phyloP scores from a whole-genome alignment of 2,113 vertebrate genomes.

The Otis tarda region DNA sequence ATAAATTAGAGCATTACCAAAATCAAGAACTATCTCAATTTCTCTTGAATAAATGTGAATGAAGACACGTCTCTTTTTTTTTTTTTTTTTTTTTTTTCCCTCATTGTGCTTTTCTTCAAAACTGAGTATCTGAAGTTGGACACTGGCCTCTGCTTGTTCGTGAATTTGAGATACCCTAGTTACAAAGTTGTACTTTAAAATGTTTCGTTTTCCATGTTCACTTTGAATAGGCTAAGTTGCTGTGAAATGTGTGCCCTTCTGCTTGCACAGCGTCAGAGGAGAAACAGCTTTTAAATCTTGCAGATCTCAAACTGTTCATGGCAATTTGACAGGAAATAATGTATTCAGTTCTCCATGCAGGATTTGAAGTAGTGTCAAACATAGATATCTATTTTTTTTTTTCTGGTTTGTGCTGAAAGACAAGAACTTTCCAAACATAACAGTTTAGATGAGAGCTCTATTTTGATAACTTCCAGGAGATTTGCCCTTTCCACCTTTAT shows the following conservation, averaged over 20 bases:
- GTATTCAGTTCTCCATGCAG: background rate
- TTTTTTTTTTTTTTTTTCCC: no score
- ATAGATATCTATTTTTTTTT: background rate
- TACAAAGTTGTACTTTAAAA: background rate
- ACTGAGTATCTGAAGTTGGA: background rate
- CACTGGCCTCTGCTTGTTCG: background rate
- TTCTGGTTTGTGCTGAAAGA: background rate
- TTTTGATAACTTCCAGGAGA: background rate
- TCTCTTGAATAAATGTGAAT: background rate
- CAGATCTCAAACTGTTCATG: background rate
- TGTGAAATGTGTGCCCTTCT: background rate
- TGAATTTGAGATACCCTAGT: background rate
- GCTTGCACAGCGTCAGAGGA: background rate
- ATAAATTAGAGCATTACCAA: background rate
- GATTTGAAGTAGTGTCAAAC: background rate
- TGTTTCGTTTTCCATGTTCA: background rate
- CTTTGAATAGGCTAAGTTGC: background rate
- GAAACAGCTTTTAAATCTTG: background rate
- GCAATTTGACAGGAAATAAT: background rate
- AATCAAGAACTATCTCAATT: background rate
- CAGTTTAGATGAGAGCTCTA: background rate
- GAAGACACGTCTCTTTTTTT: background rate
- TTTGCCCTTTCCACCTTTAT: background rate
- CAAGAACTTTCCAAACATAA: background rate
- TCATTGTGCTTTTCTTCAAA: background rate